Evolutionary conservation across 2,113 vertebrate species (phyloP).

Genomic region (Nothobranchius kuhntae): DNA sequence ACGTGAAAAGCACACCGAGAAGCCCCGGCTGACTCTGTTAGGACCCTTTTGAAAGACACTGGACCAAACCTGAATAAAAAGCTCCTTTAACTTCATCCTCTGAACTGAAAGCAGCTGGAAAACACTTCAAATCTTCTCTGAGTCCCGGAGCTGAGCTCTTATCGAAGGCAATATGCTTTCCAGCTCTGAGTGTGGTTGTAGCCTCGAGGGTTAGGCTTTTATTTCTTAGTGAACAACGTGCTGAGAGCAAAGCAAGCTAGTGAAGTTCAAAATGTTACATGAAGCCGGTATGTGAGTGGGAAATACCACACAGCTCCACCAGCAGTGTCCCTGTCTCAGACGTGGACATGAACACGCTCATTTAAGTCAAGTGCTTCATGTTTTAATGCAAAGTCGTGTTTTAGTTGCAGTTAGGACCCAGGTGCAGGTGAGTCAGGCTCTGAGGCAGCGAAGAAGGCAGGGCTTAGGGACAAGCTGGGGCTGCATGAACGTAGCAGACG

Average conservation of each 20-base stretch:
- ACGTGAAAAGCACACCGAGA: constrained; percentile 74
- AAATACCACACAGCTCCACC: neutral
- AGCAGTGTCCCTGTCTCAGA: no score
- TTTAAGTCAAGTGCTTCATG: no score
- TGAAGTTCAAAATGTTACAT: neutral
- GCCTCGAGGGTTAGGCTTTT: constrained; percentile 43
- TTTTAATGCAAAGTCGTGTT: no score
- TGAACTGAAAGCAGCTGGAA: constrained; percentile 57
- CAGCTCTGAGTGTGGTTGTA: constrained; percentile 31
- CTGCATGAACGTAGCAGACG: no score
- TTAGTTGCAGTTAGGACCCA: no score
- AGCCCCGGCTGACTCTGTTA: constrained; percentile 62
- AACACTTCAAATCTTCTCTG: constrained; percentile 52
- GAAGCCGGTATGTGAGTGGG: neutral
- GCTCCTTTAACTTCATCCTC: constrained; percentile 71
- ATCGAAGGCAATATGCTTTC: constrained; percentile 68
- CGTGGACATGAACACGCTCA: no score
- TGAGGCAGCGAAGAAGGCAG: no score
- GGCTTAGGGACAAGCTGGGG: no score
- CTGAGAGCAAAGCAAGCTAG: neutral
- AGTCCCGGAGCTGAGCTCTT: constrained; percentile 52
- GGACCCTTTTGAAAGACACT: constrained; percentile 54
- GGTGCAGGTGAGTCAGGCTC: no score
- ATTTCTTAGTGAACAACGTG: neutral
- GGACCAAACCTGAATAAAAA: constrained; percentile 77